These are phyloP conservation scores for Lateolabrax maculatus DNA, from an alignment of 2,797 vertebrate genomes.

Conservation along the genomic window DNA sequence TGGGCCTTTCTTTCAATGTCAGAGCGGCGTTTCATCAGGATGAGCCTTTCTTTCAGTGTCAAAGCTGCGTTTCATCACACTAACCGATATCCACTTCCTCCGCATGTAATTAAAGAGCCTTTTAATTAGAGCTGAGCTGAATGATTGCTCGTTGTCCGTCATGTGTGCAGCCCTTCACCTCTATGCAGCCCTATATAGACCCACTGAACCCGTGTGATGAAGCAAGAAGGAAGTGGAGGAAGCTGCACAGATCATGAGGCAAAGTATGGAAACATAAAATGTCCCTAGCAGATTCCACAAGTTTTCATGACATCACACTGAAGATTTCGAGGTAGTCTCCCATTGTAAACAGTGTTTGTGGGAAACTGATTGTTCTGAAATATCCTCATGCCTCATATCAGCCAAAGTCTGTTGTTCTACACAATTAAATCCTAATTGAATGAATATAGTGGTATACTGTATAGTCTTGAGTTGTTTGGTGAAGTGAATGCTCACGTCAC, in stretches of 20 bases:
- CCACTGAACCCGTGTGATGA: not conserved
- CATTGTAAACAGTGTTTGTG: not conserved
- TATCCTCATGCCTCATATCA: too few species aligned
- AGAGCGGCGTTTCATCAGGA: conserved; percentile 60
- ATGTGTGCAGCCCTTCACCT: conserved; percentile 28
- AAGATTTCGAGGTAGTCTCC: not conserved
- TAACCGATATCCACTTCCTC: conserved; percentile 55
- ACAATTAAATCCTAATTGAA: too few species aligned
- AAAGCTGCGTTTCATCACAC: conserved; percentile 66
- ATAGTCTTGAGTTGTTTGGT: too few species aligned
- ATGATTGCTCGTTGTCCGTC: conserved; percentile 63
- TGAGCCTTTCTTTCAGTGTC: conserved; percentile 63
- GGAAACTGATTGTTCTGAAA: not conserved
- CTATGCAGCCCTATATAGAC: not conserved
- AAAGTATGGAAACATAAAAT: not conserved
- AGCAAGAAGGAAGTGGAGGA: conserved; percentile 1
- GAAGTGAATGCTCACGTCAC: too few species aligned
- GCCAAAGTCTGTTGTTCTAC: too few species aligned
- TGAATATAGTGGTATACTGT: too few species aligned
- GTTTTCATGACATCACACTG: not conserved
- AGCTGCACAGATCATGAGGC: not conserved
- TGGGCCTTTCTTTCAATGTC: conserved; percentile 64
- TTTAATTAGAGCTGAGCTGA: conserved; percentile 73
- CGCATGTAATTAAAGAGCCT: conserved; percentile 64
- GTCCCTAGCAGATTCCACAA: not conserved